phyloP scores from a whole-genome alignment of 2,888 invertebrate genomes.

The Lydus trimaculatus region DNA sequence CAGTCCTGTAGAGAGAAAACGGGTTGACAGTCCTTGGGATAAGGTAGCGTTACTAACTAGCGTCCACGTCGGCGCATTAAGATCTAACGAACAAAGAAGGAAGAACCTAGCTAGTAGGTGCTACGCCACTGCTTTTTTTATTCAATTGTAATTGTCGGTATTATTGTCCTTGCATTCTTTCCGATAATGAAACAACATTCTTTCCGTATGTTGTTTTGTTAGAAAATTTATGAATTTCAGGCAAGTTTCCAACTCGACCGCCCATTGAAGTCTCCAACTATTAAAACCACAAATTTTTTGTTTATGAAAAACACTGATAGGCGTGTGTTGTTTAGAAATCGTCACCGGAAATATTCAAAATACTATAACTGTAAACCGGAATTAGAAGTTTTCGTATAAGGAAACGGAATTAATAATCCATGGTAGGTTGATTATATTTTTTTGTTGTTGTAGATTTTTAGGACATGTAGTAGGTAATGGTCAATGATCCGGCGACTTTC shows the following conservation, averaged over 20 bases:
- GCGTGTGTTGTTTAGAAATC: not conserved
- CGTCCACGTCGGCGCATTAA: too few relatives aligned
- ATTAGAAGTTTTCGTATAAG: not conserved
- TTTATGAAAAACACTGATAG: not conserved
- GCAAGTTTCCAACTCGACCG: not conserved
- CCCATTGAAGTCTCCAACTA: not conserved
- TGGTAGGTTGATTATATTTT: slow-evolving; percentile 1
- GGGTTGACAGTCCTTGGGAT: too few relatives aligned
- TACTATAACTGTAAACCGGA: not conserved
- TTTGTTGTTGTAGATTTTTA: not conserved
- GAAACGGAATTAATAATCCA: not conserved
- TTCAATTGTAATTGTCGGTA: not conserved
- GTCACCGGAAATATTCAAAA: not conserved
- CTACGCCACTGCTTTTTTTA: too few relatives aligned
- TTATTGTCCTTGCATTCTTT: not conserved
- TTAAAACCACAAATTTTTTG: not conserved
- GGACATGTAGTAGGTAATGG: slow-evolving; percentile 22
- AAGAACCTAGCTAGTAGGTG: too few relatives aligned
- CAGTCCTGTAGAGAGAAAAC: too few relatives aligned
- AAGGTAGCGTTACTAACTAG: too few relatives aligned
- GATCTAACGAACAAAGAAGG: too few relatives aligned
- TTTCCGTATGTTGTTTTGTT: not conserved
- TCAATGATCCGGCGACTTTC: slow-evolving; percentile 20
- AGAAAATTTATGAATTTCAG: not conserved
- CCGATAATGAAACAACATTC: not conserved